Evolutionary conservation across 2,797 vertebrate genomes (phyloP).

Genomic region (Mareca strepera): DNA sequence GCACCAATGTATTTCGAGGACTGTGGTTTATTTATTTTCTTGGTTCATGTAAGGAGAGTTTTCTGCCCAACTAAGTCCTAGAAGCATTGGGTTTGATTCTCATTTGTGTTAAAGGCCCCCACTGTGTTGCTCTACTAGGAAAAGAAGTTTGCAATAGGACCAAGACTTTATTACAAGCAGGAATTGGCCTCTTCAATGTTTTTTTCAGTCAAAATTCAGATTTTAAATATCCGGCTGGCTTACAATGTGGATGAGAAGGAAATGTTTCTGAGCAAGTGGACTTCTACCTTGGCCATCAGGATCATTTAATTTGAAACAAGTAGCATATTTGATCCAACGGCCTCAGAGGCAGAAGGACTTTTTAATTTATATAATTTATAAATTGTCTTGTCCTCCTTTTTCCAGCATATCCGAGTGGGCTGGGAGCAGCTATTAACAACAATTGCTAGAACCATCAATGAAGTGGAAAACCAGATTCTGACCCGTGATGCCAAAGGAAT

Average conservation of each 20-base stretch:
- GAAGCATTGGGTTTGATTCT: background rate
- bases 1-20: background rate
- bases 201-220: background rate
- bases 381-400: background rate
- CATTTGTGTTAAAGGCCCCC: background rate
- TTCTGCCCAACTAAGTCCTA: background rate
- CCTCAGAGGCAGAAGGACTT: background rate
- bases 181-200: background rate
- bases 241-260: background rate
- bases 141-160: background rate
- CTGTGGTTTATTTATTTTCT: background rate
- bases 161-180: background rate
- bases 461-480: slow-evolving; percentile 97
- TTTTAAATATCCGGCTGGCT: background rate
- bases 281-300: background rate
- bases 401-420: slow-evolving; percentile 95
- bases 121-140: background rate
- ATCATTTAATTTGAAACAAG: background rate
- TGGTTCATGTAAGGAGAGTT: background rate
- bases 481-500: slow-evolving; percentile 98
- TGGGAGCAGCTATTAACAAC: slow-evolving; percentile 99
- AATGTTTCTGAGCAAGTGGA: background rate
- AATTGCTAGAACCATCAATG: slow-evolving; percentile 96
- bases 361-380: background rate
- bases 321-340: background rate